These are phyloP conservation scores for Craniophora ligustri DNA, from an alignment of 2,888 invertebrate genomes.

Conservation along the genomic window DNA sequence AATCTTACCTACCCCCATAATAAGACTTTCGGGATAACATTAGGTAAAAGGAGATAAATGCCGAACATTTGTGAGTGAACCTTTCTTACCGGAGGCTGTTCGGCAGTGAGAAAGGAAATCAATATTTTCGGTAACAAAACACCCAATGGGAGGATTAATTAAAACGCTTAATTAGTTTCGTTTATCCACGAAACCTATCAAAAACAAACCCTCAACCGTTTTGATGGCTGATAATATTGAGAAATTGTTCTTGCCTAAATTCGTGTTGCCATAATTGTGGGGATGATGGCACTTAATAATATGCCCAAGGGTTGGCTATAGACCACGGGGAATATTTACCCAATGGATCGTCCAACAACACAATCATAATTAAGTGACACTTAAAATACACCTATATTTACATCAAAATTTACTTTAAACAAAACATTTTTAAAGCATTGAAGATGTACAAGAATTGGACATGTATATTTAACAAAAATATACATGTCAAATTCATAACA, in stretches of 20 bases:
- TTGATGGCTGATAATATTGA: conserved; percentile 74
- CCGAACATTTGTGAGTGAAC: conserved; percentile 60
- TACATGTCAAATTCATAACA: too few relatives aligned
- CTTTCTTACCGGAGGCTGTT: conserved; percentile 60
- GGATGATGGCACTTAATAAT: conserved; percentile 47
- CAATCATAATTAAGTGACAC: conserved; percentile 33
- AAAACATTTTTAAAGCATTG: too few relatives aligned
- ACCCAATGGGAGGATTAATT: conserved; percentile 83
- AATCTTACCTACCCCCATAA: conserved; percentile 34
- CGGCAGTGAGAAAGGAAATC: conserved; percentile 70
- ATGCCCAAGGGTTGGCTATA: conserved; percentile 39
- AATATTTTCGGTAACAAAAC: conserved; percentile 83
- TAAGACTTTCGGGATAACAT: conserved; percentile 39
- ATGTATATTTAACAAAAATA: too few relatives aligned
- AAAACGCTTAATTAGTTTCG: conserved; percentile 86
- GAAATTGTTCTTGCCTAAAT: conserved; percentile 61
- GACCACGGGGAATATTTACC: conserved; percentile 46
- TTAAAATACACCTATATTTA: conserved; percentile 33
- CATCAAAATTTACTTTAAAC: conserved; percentile 2
- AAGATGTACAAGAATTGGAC: too few relatives aligned
- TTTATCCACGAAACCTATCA: conserved; percentile 83
- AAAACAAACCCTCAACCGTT: conserved; percentile 76
- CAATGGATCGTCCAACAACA: conserved; percentile 35
- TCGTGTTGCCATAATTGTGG: conserved; percentile 48
- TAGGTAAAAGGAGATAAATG: conserved; percentile 52